phyloP scores from a whole-genome alignment of 35 echinoderm and acorn worm genomes.

The Holothuria glaberrima region DNA sequence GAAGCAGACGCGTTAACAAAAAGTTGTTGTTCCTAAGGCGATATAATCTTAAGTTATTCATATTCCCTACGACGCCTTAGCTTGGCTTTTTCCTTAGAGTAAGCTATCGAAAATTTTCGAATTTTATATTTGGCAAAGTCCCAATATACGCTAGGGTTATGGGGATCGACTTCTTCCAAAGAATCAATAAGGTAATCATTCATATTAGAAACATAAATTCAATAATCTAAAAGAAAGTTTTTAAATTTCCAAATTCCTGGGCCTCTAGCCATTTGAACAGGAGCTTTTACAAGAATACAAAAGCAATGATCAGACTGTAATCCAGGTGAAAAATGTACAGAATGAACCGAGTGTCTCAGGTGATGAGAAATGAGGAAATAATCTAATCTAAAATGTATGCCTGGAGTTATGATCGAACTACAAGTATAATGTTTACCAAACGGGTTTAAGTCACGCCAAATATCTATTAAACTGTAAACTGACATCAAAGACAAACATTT shows the following conservation, averaged over 20 bases:
- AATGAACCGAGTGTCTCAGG: no score
- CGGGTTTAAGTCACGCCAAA: not conserved
- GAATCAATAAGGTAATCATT: not conserved
- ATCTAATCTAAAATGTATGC: not conserved
- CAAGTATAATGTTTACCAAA: no score
- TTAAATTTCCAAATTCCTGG: no score
- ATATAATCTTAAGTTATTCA: not conserved
- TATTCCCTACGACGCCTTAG: slow-evolving; percentile 16
- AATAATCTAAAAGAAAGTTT: no score
- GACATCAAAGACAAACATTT: slow-evolving; percentile 16
- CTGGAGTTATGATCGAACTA: no score
- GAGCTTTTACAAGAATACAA: not conserved
- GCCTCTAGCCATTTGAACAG: not conserved
- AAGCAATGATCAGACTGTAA: not conserved
- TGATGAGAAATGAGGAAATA: no score
- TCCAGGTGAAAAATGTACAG: no score
- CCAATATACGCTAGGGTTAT: not conserved
- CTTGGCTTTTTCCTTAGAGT: not conserved
- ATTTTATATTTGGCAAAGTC: slow-evolving; percentile 9
- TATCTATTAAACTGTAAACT: not conserved
- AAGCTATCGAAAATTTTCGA: not conserved
- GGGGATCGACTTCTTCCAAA: not conserved
- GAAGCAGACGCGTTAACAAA: not conserved
- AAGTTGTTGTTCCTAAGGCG: not conserved
- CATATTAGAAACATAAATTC: not conserved